Evolutionary conservation across 2,113 vertebrate genomes (phyloP).

Genomic region (Nothoprocta perdicaria): DNA sequence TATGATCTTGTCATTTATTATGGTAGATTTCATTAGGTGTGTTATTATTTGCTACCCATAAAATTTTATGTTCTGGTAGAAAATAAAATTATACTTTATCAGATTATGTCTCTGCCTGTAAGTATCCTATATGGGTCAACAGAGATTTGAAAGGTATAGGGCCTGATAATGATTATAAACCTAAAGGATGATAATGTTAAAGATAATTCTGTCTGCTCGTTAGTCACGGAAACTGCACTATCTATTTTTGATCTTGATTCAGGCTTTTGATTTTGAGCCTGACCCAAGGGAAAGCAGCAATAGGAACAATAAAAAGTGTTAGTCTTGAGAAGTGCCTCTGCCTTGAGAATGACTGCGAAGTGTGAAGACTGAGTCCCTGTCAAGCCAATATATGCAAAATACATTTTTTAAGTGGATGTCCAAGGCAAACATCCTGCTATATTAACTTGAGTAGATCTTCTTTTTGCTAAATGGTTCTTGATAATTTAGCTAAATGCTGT

Average conservation of each 20-base stretch:
- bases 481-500: slow-evolving; percentile 15
- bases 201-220: not conserved
- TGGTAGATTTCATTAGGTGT: slow-evolving; percentile 60
- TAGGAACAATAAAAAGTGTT: not conserved
- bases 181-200: not conserved
- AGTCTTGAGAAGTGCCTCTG: not conserved
- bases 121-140: slow-evolving; percentile 28
- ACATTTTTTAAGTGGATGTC: not conserved
- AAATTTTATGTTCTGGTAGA: slow-evolving; percentile 46
- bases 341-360: not conserved
- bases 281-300: not conserved
- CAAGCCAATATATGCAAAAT: not conserved
- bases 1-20: slow-evolving; percentile 58
- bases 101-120: slow-evolving; percentile 58
- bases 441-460: slow-evolving; percentile 20
- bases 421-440: not conserved
- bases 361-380: not conserved
- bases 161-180: slow-evolving; percentile 43
- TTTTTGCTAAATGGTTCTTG: slow-evolving; percentile 13
- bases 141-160: slow-evolving; percentile 46
- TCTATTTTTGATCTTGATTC: not conserved
- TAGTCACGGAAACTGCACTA: not conserved
- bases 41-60: slow-evolving; percentile 46
- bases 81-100: slow-evolving; percentile 66
- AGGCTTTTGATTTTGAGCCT: not conserved